These are phyloP conservation scores for Cladopsammia gracilis DNA, from an alignment of 64 coral and sea anemone genomes.

Conservation along the genomic window DNA sequence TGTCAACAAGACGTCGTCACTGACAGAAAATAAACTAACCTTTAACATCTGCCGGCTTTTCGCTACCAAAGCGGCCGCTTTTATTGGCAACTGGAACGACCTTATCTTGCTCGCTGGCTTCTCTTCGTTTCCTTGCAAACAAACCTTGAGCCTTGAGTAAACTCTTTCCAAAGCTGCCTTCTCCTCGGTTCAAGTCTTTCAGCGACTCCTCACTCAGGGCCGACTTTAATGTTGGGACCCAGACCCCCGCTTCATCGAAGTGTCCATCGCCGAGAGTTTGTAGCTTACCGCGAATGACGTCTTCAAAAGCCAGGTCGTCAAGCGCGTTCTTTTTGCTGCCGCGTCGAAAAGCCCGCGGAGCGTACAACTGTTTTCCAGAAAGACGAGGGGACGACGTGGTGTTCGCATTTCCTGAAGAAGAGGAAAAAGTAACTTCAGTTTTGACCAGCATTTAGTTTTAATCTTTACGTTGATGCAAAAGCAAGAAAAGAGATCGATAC, in stretches of 20 bases:
- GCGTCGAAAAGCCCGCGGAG: constrained; percentile 14
- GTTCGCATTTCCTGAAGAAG: not conserved
- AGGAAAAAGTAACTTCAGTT: too few species aligned
- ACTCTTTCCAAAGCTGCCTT: constrained; percentile 87
- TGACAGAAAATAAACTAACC: constrained; percentile 11
- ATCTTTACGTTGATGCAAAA: too few species aligned
- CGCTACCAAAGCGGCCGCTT: constrained; percentile 37
- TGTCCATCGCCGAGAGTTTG: constrained; percentile 85
- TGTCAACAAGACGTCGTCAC: not conserved
- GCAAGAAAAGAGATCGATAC: too few species aligned
- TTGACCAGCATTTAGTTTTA: too few species aligned
- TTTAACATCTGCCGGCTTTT: constrained; percentile 78
- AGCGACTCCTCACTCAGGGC: constrained; percentile 82
- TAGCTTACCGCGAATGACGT: constrained; percentile 81
- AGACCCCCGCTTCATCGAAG: constrained; percentile 86
- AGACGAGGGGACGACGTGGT: not conserved
- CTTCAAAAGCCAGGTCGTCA: constrained; percentile 91
- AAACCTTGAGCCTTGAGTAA: constrained; percentile 73
- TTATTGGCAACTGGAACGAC: constrained; percentile 26
- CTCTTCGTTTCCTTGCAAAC: constrained; percentile 85
- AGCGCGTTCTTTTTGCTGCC: constrained; percentile 69
- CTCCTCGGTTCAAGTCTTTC: constrained; percentile 68
- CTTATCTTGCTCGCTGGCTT: constrained; percentile 79
- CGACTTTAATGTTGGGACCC: constrained; percentile 79
- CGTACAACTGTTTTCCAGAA: not conserved